Evolutionary conservation across 1,140 invertebrate genomes (phyloP).

Genomic region (Drosophila subobscura): DNA sequence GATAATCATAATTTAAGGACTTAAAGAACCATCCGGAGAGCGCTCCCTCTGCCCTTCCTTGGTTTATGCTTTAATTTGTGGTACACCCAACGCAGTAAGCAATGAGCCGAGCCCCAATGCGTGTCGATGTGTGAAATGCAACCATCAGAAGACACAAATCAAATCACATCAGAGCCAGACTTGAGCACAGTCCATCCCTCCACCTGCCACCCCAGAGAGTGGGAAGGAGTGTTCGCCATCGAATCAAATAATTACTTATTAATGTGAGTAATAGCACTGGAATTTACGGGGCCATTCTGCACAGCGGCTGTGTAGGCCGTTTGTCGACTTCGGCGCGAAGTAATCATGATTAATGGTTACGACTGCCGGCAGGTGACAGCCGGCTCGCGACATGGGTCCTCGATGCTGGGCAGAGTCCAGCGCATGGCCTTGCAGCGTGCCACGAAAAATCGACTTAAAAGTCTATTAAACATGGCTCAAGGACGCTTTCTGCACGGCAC

Average conservation of each 20-base stretch:
- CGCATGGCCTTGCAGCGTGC: background rate
- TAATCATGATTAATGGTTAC: conserved; percentile 52
- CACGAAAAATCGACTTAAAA: conserved; percentile 49
- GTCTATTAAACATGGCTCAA: conserved; percentile 57
- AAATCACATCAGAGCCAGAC: conserved; percentile 10
- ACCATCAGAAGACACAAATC: conserved; percentile 9
- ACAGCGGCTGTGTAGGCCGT: conserved; percentile 25
- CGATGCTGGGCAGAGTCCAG: background rate
- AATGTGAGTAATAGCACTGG: conserved; percentile 42
- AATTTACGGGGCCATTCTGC: conserved; percentile 12
- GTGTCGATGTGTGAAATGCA: conserved; percentile 7
- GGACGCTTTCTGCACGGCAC: conserved; percentile 13
- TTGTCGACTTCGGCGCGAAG: conserved; percentile 46
- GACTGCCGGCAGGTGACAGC: conserved; percentile 53
- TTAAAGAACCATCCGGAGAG: background rate
- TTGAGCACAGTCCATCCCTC: conserved; percentile 7
- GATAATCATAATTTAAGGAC: background rate
- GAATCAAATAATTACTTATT: conserved; percentile 40
- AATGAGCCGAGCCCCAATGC: background rate
- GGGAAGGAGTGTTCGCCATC: background rate
- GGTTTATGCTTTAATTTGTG: background rate
- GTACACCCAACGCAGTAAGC: background rate
- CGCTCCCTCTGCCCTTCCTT: background rate
- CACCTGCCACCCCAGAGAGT: too few species aligned
- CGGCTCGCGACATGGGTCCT: conserved; percentile 16